phyloP scores from a whole-genome alignment of 2,113 vertebrate species.

The Grammomys surdaster region DNA sequence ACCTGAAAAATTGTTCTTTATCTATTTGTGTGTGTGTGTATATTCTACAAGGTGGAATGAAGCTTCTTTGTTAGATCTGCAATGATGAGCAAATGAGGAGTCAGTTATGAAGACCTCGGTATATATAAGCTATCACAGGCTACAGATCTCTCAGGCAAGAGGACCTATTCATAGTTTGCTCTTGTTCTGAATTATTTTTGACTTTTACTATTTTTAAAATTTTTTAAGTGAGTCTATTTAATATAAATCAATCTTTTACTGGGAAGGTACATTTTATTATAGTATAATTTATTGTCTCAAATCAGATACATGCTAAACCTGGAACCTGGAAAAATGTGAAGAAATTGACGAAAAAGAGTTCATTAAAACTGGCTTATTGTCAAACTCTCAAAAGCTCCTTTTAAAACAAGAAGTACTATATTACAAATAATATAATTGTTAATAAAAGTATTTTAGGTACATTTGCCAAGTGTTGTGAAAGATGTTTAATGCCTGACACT shows the following conservation, averaged over 20 bases:
- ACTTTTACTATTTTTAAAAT: not conserved
- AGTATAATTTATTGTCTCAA: not conserved
- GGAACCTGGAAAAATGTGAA: not conserved
- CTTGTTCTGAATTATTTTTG: not conserved
- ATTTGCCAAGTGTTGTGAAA: not conserved
- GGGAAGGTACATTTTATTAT: not conserved
- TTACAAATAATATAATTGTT: not conserved
- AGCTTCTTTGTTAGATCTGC: not conserved
- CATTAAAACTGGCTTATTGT: not conserved
- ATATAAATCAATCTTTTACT: not conserved
- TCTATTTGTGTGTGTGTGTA: accelerated
- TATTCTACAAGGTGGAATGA: not conserved
- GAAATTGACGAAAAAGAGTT: not conserved
- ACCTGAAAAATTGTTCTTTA: not conserved
- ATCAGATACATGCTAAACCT: too few relatives aligned
- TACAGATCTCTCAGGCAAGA: accelerated
- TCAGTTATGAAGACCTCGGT: not conserved
- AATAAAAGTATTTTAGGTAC: not conserved
- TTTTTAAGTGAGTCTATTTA: not conserved
- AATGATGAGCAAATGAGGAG: not conserved
- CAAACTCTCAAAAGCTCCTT: too few relatives aligned
- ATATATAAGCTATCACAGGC: accelerated
- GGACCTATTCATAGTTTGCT: too few relatives aligned
- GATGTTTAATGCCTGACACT: not conserved
- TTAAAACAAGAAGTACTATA: not conserved